Conservation (phyloP, 37 sponge, comb jelly and placozoan genomes). For the Corticium candelabrum region DNA sequence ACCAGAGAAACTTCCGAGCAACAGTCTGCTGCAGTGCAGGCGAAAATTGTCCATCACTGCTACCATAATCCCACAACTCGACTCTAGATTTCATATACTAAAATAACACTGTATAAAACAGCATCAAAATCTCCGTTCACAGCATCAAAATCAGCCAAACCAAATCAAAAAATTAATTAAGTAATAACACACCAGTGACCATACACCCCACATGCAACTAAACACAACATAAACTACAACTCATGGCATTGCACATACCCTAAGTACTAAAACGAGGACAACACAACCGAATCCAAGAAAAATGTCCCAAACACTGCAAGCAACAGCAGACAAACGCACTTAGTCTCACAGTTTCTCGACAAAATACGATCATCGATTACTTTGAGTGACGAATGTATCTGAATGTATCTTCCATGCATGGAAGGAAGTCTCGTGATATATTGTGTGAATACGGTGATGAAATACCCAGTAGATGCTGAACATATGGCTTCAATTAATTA, state of each 20-base stretch:
- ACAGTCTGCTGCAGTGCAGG: slow-evolving; percentile 11
- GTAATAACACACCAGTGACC: neutral
- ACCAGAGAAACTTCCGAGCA: slow-evolving; percentile 58
- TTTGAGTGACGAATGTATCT: slow-evolving; percentile 9
- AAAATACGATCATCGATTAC: no score
- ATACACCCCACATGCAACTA: slow-evolving; percentile 9
- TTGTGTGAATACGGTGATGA: neutral
- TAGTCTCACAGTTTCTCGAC: no score
- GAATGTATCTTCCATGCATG: slow-evolving; percentile 15
- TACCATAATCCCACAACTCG: neutral
- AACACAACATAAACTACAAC: no score
- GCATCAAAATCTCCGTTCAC: no score
- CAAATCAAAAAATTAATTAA: no score
- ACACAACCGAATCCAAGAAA: slow-evolving; percentile 56
- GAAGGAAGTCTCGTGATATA: neutral
- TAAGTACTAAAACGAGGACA: slow-evolving; percentile 36
- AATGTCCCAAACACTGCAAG: slow-evolving; percentile 47
- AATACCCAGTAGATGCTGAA: neutral
- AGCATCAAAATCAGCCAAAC: no score
- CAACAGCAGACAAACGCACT: no score
- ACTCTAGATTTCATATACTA: neutral
- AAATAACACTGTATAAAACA: no score
- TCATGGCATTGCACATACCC: no score
- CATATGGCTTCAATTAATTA: neutral
- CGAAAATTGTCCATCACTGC: neutral